Evolutionary conservation across 1,140 invertebrate genomes (phyloP).

Genomic region (Drosophila pandora): DNA sequence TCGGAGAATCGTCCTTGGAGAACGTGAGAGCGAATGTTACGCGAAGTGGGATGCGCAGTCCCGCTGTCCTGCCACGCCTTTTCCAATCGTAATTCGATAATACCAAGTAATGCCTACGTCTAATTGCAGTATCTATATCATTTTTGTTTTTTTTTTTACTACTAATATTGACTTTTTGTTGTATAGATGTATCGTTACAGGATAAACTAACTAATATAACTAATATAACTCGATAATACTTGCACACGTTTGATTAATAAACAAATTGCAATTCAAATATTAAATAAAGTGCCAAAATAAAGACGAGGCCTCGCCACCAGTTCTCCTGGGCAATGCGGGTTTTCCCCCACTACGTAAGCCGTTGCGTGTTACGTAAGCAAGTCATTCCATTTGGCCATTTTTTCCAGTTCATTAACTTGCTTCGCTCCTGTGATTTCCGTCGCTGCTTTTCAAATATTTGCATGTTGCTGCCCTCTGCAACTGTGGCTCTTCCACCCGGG

Average conservation of each 20-base stretch:
- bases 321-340: not conserved
- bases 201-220: conserved; percentile 48
- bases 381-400: no score
- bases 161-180: conserved; percentile 55
- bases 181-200: conserved; percentile 39
- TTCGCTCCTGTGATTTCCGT: no score
- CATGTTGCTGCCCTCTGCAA: no score
- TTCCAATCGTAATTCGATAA: conserved; percentile 48
- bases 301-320: conserved; percentile 4
- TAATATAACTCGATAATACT: conserved; percentile 60
- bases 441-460: no score
- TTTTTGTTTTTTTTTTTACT: conserved; percentile 49
- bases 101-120: conserved; percentile 22
- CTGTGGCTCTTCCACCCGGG: not conserved
- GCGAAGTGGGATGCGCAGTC: conserved; percentile 4
- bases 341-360: no score
- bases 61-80: conserved; percentile 23
- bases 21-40: conserved; percentile 9
- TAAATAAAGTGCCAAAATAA: conserved; percentile 77
- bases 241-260: conserved; percentile 66
- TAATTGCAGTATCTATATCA: conserved; percentile 34
- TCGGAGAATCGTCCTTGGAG: not conserved
- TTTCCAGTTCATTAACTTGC: no score
- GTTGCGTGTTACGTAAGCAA: no score
- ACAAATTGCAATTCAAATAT: conserved; percentile 58